Base-by-base conservation (phyloP, 2,797 vertebrate species). In the Mormyrus proboscirostris region DNA sequence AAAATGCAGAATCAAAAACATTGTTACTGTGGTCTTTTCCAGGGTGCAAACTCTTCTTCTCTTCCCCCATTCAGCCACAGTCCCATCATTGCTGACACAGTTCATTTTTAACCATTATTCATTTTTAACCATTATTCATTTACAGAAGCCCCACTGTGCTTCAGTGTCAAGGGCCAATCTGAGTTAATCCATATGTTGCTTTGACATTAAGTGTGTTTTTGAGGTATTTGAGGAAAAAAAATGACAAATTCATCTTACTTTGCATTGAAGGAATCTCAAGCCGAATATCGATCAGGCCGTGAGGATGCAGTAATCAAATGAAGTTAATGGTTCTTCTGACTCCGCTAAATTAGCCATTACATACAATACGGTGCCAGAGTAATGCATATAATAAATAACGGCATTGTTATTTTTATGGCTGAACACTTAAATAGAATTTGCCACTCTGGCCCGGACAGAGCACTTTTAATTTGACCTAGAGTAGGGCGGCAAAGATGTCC, bases 391-490 rank as follows among this genome's bases (percentile, higher is more conserved):
- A 88, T 73, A 73, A 88, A 88, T 73, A 69, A 22, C 6, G 9
- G 22, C 22, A 73, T 50, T 53, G 62, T 19, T 53, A 76, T n/a
- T 50, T 88, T 73, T 38, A 88, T 49, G 22, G 62, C 9, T 2
- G 47, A 53, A 51, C 47, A 69, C 50, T 51, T 33, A 50, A 57
- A 69, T 38, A 51, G n/a, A 41, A 83, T 82, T 69, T 41, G 49
- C 29, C 19, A 55, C 62, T 88, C 50, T 44, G 51, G 16, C 41
- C 29, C 14, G 33, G 50, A 44, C n/a, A 47, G 38, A 57, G 7
- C 41, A 25, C 85, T 87, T 65, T 87, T 87, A 87, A 47, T 87
- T 33, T 87, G 86, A 87, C 86, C 86, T 47, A 44, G 62, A 49
- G 59, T 29, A 73, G 47, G 44, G 38, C 38, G 22, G 73, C 4